Percentiles rank a stretch among this genome's conserved stretches.
phyloP scores from a whole-genome alignment of 2,797 vertebrate species.

The Bovichtus diacanthus region DNA sequence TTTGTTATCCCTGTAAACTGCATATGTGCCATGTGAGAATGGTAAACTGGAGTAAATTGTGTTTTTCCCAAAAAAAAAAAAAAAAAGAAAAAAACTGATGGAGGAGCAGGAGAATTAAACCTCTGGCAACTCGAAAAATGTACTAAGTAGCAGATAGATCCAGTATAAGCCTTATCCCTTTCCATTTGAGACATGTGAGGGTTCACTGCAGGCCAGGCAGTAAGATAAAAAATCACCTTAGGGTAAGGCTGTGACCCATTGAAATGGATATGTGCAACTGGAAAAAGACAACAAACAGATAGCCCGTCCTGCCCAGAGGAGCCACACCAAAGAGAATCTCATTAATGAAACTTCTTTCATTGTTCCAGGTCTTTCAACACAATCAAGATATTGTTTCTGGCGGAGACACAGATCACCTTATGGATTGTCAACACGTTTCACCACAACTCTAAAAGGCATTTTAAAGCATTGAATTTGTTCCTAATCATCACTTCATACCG shows the following conservation, averaged over 20 bases:
- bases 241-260: conserved; percentile 8
- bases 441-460: conserved; percentile 34
- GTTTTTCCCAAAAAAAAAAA: background rate
- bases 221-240: conserved; percentile 27
- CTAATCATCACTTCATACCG: conserved; percentile 49
- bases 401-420: conserved; percentile 14
- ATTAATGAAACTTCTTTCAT: conserved; percentile 13
- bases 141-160: background rate
- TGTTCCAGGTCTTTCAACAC: conserved; percentile 19
- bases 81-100: background rate
- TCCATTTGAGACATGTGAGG: background rate
- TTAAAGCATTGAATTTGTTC: conserved; percentile 48
- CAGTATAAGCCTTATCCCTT: background rate
- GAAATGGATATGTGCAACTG: conserved; percentile 32
- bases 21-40: background rate
- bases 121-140: background rate
- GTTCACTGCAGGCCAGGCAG: background rate
- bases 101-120: background rate
- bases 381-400: conserved; percentile 37
- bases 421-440: conserved; percentile 12
- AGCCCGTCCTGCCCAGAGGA: conserved; percentile 8
- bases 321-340: conserved; percentile 38
- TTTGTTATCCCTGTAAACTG: background rate
- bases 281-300: conserved; percentile 33
- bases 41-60: rapidly evolving